Base-by-base conservation (phyloP, 2,113 vertebrate species). In the Carassius carassius region DNA sequence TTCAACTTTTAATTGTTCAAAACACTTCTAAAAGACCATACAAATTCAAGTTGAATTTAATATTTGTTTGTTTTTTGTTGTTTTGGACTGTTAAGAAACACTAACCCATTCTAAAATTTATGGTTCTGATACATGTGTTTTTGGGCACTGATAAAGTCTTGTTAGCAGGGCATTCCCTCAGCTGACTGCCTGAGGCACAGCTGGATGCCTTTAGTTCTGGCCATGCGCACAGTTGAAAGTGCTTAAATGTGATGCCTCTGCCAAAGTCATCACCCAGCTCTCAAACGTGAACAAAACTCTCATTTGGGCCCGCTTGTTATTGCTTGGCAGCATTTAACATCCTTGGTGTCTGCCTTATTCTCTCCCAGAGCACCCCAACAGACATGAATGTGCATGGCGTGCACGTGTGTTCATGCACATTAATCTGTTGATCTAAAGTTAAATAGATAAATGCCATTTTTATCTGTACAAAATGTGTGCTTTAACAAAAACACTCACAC, bases 191-290 rank as follows among this genome's bases (percentile, higher is more conserved):
- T 78, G 78, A 85, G 63, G 86, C 86, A 84, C 93, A 94, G 93
- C 93, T 93, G 94, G 92, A 93, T 92, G 92, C 87, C 90, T 94
- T 94, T 94, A 94, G 93, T 92, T 94, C 92, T 92, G 92, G 90
- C 90, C 83, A 78, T 35, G 82, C 60, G 10, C 86, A 82, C 79
- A 51, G 78, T 93, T 89, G 86, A 93, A 90, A 91, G 90, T 84
- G 89, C 91, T 94, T 92, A 92, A 91, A 92, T 92, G 87, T 85
- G 82, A 86, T 76, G 44, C 87, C 88, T 91, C 90, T 92, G 91
- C 92, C 92, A 92, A 89, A 93, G 89, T 90, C 92, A 91, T 92
- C 92, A 91, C 84, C 92, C 90, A 94, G 84, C 78, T 67, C 87
- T 91, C 88, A 93, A 93, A 94, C 91, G 92, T 86, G 87, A 89